Evolutionary conservation across 2,888 invertebrate species (phyloP).

Genomic region (Myopa testacea): DNA sequence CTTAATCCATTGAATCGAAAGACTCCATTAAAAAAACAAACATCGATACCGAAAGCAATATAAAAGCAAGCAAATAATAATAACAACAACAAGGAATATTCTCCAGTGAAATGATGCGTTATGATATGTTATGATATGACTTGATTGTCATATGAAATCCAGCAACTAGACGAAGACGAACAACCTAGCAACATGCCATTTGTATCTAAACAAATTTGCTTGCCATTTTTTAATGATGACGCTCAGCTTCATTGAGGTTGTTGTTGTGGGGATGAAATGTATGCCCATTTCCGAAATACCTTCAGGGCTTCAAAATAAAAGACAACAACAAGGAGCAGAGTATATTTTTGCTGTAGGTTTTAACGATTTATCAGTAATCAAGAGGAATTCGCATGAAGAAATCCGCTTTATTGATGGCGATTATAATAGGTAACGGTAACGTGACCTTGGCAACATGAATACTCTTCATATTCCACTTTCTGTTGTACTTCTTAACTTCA

Average conservation of each 20-base stretch:
- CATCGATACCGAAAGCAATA: background rate
- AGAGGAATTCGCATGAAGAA: background rate
- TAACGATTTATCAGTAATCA: background rate
- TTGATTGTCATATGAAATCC: constrained; percentile 37
- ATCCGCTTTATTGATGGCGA: constrained; percentile 26
- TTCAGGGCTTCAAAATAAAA: constrained; percentile 3
- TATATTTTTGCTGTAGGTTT: background rate
- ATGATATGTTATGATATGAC: constrained; percentile 36
- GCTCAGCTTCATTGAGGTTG: background rate
- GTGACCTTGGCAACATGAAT: constrained; percentile 1
- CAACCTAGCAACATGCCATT: background rate
- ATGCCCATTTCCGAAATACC: background rate
- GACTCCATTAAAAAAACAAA: background rate
- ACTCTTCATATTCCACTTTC: background rate
- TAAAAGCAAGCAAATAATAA: constrained; percentile 28
- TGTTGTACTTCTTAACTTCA: background rate
- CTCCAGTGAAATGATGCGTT: constrained; percentile 13
- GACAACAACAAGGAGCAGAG: background rate
- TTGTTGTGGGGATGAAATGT: background rate
- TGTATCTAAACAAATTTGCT: background rate
- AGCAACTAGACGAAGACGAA: background rate
- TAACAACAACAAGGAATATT: constrained; percentile 32
- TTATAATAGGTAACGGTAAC: background rate
- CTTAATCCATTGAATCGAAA: constrained; percentile 37
- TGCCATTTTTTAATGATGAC: background rate